A percentile compares a stretch with the other conserved stretches of the same genome.
phyloP scores from a whole-genome alignment of 2,888 invertebrate genomes.

The Bibio marci region DNA sequence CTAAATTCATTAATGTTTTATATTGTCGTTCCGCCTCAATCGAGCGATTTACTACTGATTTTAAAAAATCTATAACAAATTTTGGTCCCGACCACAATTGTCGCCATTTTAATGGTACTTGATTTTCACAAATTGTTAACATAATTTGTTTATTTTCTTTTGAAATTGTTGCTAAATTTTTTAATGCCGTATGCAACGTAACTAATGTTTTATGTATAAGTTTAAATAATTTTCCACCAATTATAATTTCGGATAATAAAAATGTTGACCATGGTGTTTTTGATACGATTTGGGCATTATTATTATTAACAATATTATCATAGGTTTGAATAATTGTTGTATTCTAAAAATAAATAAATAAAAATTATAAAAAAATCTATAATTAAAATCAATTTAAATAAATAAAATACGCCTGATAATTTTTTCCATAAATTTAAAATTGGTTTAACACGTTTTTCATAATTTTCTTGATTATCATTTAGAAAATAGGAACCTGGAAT shows the following conservation, averaged over 20 bases:
- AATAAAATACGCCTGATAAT: conserved; percentile 30
- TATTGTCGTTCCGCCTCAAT: conserved; percentile 21
- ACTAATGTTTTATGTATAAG: conserved; percentile 22
- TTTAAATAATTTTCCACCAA: conserved; percentile 19
- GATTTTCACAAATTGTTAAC: conserved; percentile 19
- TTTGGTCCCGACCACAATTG: conserved; percentile 25
- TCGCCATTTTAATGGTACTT: conserved; percentile 22
- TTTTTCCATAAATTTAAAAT: conserved; percentile 74
- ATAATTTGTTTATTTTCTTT: conserved; percentile 14
- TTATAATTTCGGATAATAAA: conserved; percentile 20
- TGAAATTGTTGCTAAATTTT: conserved; percentile 10
- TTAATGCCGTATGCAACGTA: conserved; percentile 17
- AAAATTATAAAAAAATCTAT: background rate
- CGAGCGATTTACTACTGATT: conserved; percentile 20
- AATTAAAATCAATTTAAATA: background rate
- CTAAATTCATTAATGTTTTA: conserved; percentile 15
- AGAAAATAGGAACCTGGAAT: conserved; percentile 10
- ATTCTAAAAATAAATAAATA: conserved; percentile 13
- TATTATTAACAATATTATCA: conserved; percentile 14
- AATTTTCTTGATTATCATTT: conserved; percentile 24
- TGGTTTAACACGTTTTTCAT: conserved; percentile 47
- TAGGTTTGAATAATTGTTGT: conserved; percentile 15
- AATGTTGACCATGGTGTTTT: conserved; percentile 22
- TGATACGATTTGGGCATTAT: background rate
- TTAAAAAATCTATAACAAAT: conserved; percentile 22